Conservation (phyloP, 2,888 invertebrate species). For the Oligia strigilis region DNA sequence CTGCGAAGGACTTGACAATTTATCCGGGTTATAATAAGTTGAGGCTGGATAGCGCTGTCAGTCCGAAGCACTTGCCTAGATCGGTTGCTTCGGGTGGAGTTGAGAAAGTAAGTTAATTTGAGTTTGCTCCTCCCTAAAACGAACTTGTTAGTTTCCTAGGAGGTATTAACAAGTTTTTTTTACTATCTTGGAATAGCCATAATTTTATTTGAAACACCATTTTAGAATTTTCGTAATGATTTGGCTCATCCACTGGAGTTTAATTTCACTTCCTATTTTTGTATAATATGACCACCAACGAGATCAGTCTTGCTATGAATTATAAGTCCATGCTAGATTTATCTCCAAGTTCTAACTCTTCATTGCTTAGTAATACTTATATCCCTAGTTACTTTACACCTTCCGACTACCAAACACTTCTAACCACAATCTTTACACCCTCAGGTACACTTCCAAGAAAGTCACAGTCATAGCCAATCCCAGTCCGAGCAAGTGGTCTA, state of each 20-base stretch:
- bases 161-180: neutral
- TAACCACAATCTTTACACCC: neutral
- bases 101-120: constrained; percentile 79
- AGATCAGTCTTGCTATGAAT: neutral
- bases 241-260: neutral
- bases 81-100: constrained; percentile 71
- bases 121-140: neutral
- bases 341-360: neutral
- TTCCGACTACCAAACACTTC: neutral
- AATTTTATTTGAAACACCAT: neutral
- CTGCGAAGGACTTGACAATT: constrained; percentile 79
- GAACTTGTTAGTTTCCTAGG: neutral
- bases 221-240: neutral
- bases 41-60: constrained; percentile 87
- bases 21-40: constrained; percentile 87
- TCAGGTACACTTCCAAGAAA: constrained; percentile 88
- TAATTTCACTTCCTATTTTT: neutral
- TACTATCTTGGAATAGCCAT: neutral
- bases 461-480: constrained; percentile 74
- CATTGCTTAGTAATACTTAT: neutral
- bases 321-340: neutral
- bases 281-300: neutral
- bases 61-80: constrained; percentile 87
- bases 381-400: neutral
- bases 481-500: constrained; percentile 79